Evolutionary conservation across 2,888 invertebrate genomes (phyloP).

Genomic region (Mactromeris polynyma): DNA sequence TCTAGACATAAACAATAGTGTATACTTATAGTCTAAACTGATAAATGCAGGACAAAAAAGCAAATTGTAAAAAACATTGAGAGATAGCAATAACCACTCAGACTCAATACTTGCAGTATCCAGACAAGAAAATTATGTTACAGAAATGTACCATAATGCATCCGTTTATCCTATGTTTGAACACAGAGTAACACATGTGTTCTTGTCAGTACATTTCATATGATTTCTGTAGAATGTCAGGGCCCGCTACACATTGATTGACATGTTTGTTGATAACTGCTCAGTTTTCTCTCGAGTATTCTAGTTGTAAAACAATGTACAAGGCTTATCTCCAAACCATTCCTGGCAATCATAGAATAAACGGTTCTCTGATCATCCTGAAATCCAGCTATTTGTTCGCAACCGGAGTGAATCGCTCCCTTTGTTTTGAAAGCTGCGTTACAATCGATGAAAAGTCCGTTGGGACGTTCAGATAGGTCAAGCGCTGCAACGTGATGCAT

Average conservation of each 20-base stretch:
- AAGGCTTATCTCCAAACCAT: neutral
- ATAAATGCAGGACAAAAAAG: too few species aligned
- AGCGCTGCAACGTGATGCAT: neutral
- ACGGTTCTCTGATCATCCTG: neutral
- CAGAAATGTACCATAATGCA: neutral
- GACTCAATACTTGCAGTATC: too few species aligned
- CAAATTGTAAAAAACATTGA: too few species aligned
- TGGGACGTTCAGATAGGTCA: neutral
- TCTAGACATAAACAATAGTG: too few species aligned
- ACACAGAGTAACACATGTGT: constrained; percentile 45
- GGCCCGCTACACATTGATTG: constrained; percentile 60
- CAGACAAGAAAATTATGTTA: too few species aligned
- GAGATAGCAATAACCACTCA: too few species aligned
- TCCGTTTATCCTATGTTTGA: neutral
- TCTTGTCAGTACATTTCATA: constrained; percentile 64
- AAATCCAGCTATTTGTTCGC: neutral
- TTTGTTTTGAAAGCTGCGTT: neutral
- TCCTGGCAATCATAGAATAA: constrained; percentile 21
- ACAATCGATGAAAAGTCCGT: neutral
- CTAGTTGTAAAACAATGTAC: constrained; percentile 22
- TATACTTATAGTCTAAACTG: too few species aligned
- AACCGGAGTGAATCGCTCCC: neutral
- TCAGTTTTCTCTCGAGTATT: constrained; percentile 28
- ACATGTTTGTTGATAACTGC: constrained; percentile 65
- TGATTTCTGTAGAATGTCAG: constrained; percentile 56